Conservation (phyloP, 2,797 vertebrate genomes). For the Bufotes viridis region DNA sequence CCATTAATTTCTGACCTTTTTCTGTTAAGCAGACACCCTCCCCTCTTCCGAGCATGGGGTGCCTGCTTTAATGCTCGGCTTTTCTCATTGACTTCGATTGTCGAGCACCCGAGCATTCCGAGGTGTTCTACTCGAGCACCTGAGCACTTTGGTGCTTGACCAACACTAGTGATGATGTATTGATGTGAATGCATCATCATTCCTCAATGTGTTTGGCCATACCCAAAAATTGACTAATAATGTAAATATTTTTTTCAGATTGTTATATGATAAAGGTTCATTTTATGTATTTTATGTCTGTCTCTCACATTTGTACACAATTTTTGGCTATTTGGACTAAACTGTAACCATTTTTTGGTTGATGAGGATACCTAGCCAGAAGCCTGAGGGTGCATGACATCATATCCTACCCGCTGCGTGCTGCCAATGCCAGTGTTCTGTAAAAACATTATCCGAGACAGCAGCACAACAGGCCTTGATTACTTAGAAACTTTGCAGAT, state of each 20-base stretch:
- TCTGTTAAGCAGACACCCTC: no score
- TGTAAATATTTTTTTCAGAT: not conserved
- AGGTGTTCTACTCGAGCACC: no score
- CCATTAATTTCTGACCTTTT: no score
- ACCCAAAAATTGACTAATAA: not conserved
- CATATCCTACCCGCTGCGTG: conserved; percentile 58
- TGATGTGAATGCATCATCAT: not conserved
- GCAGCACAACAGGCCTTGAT: conserved; percentile 47
- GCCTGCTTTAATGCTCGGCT: no score
- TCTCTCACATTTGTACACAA: conserved; percentile 4
- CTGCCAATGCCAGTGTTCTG: conserved; percentile 58
- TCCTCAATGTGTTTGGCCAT: no score
- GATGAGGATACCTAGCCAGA: conserved; percentile 52
- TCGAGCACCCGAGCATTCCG: no score
- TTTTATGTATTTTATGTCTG: not conserved
- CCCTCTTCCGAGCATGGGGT: no score
- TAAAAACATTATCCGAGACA: conserved; percentile 54
- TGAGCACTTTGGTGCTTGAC: no score
- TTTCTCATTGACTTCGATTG: no score
- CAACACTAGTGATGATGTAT: no score
- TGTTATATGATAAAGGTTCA: not conserved
- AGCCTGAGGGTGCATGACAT: conserved; percentile 57
- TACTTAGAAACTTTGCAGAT: conserved; percentile 49
- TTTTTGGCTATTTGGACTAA: conserved; percentile 27
- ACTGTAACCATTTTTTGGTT: conserved; percentile 30